These are phyloP conservation scores for Plebejus melissa DNA, from an alignment of 2,888 invertebrate species.

Conservation along the genomic window DNA sequence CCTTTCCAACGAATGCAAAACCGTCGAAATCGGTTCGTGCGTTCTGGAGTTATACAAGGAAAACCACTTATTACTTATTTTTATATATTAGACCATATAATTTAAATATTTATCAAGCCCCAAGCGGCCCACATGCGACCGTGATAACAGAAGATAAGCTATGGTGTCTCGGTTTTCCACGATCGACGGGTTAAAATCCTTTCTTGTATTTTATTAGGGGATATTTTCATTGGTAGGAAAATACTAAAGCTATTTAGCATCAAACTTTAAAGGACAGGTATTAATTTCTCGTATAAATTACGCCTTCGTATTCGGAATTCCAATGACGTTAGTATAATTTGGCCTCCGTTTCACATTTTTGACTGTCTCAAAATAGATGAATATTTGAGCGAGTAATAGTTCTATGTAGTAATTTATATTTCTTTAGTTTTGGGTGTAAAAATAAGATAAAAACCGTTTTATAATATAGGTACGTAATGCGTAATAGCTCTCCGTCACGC, in stretches of 20 bases:
- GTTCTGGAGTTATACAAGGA: no score
- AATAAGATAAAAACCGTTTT: background rate
- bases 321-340: conserved; percentile 26
- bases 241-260: background rate
- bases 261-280: background rate
- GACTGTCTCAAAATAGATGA: conserved; percentile 20
- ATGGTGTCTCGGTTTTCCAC: no score
- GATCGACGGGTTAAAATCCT: no score
- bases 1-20: no score
- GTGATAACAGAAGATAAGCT: no score
- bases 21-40: no score
- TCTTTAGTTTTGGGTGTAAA: no score
- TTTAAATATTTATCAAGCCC: no score
- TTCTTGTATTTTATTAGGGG: no score
- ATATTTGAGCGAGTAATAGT: background rate
- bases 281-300: conserved; percentile 13
- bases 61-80: no score
- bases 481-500: conserved; percentile 25
- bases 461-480: conserved; percentile 10
- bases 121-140: no score
- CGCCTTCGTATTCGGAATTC: background rate
- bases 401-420: background rate
- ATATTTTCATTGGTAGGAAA: background rate
- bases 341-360: conserved; percentile 23
- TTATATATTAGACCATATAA: no score